These are phyloP conservation scores for Coregonus ussuriensis DNA, from an alignment of 2,797 vertebrate genomes.

Conservation along the genomic window DNA sequence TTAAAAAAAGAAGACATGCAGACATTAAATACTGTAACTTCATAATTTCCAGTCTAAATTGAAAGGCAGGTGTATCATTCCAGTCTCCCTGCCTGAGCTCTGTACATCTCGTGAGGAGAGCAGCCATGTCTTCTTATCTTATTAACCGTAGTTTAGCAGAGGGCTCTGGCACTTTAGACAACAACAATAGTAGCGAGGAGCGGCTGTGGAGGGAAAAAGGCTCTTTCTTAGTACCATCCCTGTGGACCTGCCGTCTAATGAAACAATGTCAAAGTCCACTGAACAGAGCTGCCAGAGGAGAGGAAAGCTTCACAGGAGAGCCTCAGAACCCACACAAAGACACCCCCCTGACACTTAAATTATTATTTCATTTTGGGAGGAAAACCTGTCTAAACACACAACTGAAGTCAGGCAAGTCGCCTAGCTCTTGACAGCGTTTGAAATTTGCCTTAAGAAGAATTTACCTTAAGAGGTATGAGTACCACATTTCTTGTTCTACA, in stretches of 20 bases:
- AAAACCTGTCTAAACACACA: slow-evolving; percentile 38
- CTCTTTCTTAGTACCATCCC: slow-evolving; percentile 52
- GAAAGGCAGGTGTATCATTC: background rate
- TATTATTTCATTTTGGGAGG: slow-evolving; percentile 61
- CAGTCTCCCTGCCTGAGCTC: slow-evolving; percentile 34
- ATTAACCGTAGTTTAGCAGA: slow-evolving; percentile 59
- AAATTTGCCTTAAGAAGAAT: background rate
- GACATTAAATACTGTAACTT: too few relatives aligned
- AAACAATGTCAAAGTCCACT: slow-evolving; percentile 69
- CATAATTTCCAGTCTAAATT: background rate
- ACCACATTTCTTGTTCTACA: background rate
- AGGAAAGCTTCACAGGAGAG: slow-evolving; percentile 37
- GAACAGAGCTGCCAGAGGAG: slow-evolving; percentile 66
- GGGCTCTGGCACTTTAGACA: slow-evolving; percentile 40
- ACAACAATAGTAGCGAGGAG: slow-evolving; percentile 19
- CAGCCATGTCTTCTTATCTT: slow-evolving; percentile 48
- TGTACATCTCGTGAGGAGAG: slow-evolving; percentile 24
- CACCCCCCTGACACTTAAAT: slow-evolving; percentile 43
- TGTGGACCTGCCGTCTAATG: slow-evolving; percentile 47
- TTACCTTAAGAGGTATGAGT: background rate
- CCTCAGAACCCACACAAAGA: slow-evolving; percentile 46
- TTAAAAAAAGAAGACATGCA: background rate
- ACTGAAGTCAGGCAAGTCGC: background rate
- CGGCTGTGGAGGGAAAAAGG: slow-evolving; percentile 43
- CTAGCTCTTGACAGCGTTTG: background rate